phyloP scores from a whole-genome alignment of 2,113 vertebrate genomes.

The Orycteropus afer region DNA sequence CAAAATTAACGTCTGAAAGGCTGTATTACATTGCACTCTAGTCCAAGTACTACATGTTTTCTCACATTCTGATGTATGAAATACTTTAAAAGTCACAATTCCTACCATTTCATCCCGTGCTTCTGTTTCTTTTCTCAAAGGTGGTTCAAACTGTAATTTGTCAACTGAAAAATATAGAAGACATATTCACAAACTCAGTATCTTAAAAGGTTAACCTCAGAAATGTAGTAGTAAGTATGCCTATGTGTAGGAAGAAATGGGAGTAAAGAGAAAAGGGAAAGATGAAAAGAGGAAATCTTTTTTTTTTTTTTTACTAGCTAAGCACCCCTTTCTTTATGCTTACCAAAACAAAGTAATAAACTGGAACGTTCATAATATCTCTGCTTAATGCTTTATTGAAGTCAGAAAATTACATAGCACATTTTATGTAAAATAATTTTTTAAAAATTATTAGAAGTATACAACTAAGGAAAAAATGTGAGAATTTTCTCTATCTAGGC shows the following conservation, averaged over 20 bases:
- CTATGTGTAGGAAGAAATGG: too few relatives aligned
- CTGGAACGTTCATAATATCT: not conserved
- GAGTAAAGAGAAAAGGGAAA: not conserved
- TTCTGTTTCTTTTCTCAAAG: constrained; percentile 95
- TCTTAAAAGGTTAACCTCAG: not conserved
- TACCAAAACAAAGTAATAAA: constrained; percentile 33
- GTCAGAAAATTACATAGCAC: constrained; percentile 33
- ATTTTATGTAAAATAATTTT: constrained; percentile 1
- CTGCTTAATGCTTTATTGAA: constrained; percentile 23
- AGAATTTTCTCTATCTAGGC: not conserved
- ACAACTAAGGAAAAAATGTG: not conserved
- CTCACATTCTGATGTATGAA: constrained; percentile 52
- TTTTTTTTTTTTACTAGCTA: not conserved
- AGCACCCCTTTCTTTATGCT: not conserved
- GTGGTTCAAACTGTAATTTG: constrained; percentile 96
- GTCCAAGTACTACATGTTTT: not conserved
- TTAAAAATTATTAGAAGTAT: not conserved
- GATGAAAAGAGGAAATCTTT: not conserved
- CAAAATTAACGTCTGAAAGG: not conserved
- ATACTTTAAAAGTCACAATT: constrained; percentile 10
- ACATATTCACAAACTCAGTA: constrained; percentile 34
- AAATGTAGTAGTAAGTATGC: not conserved
- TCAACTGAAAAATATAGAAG: constrained; percentile 89
- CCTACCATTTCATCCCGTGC: constrained; percentile 96
- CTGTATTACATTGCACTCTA: not conserved